Evolutionary conservation across 2,797 vertebrate species (phyloP), one percentile per base, ranked within the genome.

Genomic region (Taenioides sp.): DNA sequence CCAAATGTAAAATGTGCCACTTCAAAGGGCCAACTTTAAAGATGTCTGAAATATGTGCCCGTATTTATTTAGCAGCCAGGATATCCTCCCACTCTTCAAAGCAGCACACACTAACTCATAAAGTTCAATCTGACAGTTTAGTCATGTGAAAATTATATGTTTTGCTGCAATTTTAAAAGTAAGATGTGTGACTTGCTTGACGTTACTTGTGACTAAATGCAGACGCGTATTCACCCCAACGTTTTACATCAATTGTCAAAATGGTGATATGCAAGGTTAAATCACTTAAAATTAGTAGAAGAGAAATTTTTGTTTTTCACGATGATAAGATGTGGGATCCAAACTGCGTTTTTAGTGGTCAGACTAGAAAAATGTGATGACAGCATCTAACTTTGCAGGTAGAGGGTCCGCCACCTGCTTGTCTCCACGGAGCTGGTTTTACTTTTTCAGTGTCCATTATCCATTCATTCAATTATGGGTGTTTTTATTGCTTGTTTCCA

Each of bases 61-160:
- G 73, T 78, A 61, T 87, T 84, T 83, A 84, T 78, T 84, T 85
- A 71, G 40, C 59, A 83, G 69, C 72, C 71, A 70, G 31, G 27
- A 50, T 55, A 40, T 23, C 65, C 61, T 59, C 47, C 62, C 62
- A 64, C 77, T 76, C 70, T 79, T 86, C 61, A 81, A 76, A 84
- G 68, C 64, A 27, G 49, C 65, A 67, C 61, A 66, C 60, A 69
- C 65, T 78, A 25, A 67, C 63, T 69, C 27, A 58, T 31, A 59
- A 77, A 85, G 63, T 76, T 76, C 57, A 74, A 72, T 72, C 69
- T 74, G 68, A 74, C 64, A 72, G 61, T 59, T 52, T 73, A 72
- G 60, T 78, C 74, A 74, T 52, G 72, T 49, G 34, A 43, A 72
- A 71, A 81, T 73, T 27, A 70, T 67, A 58, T 18, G 2, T 64